Base-by-base conservation (phyloP, 2,888 invertebrate genomes). In the Hirtodrosophila histrioides region DNA sequence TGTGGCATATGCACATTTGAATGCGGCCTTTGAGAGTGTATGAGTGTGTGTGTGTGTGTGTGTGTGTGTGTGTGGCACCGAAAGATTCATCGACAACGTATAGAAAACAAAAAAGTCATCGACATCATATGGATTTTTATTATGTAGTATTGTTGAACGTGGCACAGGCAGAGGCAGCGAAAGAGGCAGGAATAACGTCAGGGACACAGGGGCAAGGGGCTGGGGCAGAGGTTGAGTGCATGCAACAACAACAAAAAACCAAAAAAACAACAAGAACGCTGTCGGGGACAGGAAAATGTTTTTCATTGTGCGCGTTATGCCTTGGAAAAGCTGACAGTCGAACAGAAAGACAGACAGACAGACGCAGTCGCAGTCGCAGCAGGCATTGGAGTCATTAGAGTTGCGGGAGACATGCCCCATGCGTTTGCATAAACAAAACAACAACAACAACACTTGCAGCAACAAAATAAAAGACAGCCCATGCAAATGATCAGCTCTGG, bases 331-430 rank as follows among this genome's bases (percentile, higher is more conserved):
- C 87, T 69, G 77, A 66, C 43, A 43, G 49, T 39, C 51, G 17
- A 29, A 48, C 56, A 44, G 7, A 31, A 7, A 31, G 53, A 61
- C 37, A 12, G 36, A 29, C 41, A 12, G 4, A 2, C 36, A 46
- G 31, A 46, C 17, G 17, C 23, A 40, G 53, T 27, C 37, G 55
- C 17, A 48, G 50, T 23, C 66, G 56, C 65, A 58, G 72, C 56
- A 54, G 86, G 50, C 78, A 67, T 67, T 69, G 68, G 64, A 86
- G 73, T 86, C 80, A 83, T 83, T 76, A 68, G 86, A 82, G 88
- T 82, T 86, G 82, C 82, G 88, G 88, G 88, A 82, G 82, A 82
- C 82, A 82, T 82, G 82, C 82, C 82, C 82, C 82, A 82, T 82
- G 82, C 82, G 88, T 88, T 80, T 83, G 87, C 86, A 79, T 72